These are phyloP conservation scores for Drosophila nebulosa DNA, from an alignment of 1,140 invertebrate genomes.

Conservation along the genomic window DNA sequence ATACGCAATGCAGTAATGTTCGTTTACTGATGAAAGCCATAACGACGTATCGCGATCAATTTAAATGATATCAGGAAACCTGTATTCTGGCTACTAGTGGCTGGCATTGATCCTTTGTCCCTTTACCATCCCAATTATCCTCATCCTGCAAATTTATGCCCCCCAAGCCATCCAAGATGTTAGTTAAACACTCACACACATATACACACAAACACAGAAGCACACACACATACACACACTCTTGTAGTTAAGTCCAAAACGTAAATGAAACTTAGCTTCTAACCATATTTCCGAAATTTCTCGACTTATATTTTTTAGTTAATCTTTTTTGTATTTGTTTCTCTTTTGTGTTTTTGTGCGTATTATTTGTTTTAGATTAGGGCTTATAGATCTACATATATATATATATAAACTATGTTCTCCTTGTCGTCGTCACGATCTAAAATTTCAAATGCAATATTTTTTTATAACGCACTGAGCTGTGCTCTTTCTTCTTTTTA, in stretches of 20 bases:
- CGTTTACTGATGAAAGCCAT: slow-evolving; percentile 91
- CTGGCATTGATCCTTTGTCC: slow-evolving; percentile 44
- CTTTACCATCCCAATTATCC: neutral
- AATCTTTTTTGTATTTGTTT: slow-evolving; percentile 21
- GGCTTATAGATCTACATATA: slow-evolving; percentile 26
- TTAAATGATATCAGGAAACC: slow-evolving; percentile 73
- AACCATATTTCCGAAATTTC: slow-evolving; percentile 20
- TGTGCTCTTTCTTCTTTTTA: slow-evolving; percentile 13
- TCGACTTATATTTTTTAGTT: slow-evolving; percentile 19
- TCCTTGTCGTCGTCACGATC: slow-evolving; percentile 26
- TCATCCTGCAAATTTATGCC: neutral
- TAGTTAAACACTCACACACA: slow-evolving; percentile 20
- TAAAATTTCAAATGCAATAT: neutral
- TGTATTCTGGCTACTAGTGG: slow-evolving; percentile 26
- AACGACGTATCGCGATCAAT: slow-evolving; percentile 81
- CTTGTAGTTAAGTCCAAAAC: slow-evolving; percentile 40
- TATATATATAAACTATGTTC: slow-evolving; percentile 40
- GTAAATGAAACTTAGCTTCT: slow-evolving; percentile 11
- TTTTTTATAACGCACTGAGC: slow-evolving; percentile 7
- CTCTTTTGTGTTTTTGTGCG: slow-evolving; percentile 46
- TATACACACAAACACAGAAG: slow-evolving; percentile 10
- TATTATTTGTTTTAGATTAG: slow-evolving; percentile 40
- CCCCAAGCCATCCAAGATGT: slow-evolving; percentile 10
- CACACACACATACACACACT: slow-evolving; percentile 20
- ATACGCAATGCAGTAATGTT: slow-evolving; percentile 86